Conservation (phyloP, 2,113 vertebrate genomes). For the Tupaia tana region DNA sequence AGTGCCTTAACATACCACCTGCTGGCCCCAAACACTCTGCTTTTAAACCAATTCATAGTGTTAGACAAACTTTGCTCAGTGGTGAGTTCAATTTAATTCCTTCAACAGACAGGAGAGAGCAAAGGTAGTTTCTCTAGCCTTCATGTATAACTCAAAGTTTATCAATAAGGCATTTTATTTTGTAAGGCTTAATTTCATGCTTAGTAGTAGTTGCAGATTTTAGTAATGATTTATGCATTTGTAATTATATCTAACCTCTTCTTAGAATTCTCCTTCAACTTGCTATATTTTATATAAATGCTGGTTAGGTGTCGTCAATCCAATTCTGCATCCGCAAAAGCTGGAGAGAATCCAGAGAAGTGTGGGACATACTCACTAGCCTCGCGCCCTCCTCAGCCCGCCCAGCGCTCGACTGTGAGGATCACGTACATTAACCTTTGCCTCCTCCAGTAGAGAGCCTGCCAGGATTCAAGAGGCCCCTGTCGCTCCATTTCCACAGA, state of each 20-base stretch:
- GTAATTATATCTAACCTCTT: constrained; percentile 58
- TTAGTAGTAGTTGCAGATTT: background rate
- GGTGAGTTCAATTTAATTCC: background rate
- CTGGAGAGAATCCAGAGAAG: background rate
- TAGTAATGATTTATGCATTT: constrained; percentile 9
- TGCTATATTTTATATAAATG: background rate
- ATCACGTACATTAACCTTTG: background rate
- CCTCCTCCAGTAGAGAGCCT: background rate
- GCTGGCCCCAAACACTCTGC: background rate
- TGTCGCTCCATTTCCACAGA: background rate
- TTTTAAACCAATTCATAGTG: constrained; percentile 30
- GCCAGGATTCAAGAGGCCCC: rapidly evolving
- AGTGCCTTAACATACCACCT: no score
- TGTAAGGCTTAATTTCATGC: constrained; percentile 41
- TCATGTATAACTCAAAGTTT: constrained; percentile 50
- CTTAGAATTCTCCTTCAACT: constrained; percentile 12
- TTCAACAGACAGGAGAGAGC: background rate
- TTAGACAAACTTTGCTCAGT: background rate
- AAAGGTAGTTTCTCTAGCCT: constrained; percentile 28
- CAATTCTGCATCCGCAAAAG: background rate
- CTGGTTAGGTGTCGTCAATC: background rate
- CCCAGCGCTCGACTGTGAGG: background rate
- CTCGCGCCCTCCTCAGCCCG: background rate
- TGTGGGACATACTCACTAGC: background rate
- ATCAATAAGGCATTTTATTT: constrained; percentile 54